phyloP scores from a whole-genome alignment of 2,888 invertebrate species.

The Theretra japonica region DNA sequence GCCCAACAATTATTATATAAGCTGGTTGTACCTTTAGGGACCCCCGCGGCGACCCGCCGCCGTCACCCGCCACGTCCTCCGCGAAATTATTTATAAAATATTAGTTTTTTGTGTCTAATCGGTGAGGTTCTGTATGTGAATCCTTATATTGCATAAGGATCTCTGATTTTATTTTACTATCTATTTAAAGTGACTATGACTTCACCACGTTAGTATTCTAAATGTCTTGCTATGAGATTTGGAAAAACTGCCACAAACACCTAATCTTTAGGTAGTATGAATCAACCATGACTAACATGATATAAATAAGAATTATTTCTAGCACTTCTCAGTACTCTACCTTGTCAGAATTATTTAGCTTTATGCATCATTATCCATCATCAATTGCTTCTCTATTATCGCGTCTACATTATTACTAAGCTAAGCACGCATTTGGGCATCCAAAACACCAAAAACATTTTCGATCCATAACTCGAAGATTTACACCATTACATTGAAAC shows the following conservation, averaged over 20 bases:
- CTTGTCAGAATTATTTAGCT: too few species aligned
- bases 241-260: too few species aligned
- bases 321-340: too few species aligned
- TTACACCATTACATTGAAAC: conserved; percentile 17
- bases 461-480: background rate
- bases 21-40: conserved; percentile 47
- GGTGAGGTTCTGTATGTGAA: background rate
- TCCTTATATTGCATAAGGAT: background rate
- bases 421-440: too few species aligned
- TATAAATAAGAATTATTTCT: too few species aligned
- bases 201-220: too few species aligned
- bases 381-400: too few species aligned
- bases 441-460: too few species aligned
- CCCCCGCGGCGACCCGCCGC: conserved; percentile 37
- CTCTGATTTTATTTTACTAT: background rate
- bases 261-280: background rate
- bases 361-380: too few species aligned
- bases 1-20: conserved; percentile 70
- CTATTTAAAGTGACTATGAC: too few species aligned
- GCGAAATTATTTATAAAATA: conserved; percentile 20
- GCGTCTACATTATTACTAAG: too few species aligned
- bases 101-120: background rate
- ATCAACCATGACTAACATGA: background rate
- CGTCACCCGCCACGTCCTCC: conserved; percentile 20
- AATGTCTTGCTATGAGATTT: too few species aligned